phyloP scores from a whole-genome alignment of 1,140 invertebrate genomes.

The Drosophila setifemur region DNA sequence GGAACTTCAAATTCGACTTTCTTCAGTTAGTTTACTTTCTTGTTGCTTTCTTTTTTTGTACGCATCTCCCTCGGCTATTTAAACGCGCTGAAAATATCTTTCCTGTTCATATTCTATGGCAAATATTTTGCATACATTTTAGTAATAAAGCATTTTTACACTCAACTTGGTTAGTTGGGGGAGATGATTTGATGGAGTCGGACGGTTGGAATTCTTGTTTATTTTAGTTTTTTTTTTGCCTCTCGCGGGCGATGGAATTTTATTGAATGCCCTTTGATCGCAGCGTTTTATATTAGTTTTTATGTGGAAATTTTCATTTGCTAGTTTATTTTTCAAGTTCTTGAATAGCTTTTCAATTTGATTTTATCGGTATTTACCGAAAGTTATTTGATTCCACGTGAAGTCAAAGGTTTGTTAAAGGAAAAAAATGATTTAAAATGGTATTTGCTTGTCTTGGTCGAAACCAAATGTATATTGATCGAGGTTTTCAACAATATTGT shows the following conservation, averaged over 20 bases:
- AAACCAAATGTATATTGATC: too few relatives aligned
- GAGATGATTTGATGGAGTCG: conserved; percentile 1
- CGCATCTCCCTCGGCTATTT: conserved; percentile 12
- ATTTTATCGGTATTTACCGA: too few relatives aligned
- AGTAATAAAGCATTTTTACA: conserved; percentile 11
- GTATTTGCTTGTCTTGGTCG: too few relatives aligned
- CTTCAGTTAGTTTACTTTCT: too few relatives aligned
- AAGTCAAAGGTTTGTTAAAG: too few relatives aligned
- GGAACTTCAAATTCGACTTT: too few relatives aligned
- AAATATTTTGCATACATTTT: conserved; percentile 38
- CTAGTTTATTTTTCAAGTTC: too few relatives aligned
- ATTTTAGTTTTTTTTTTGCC: neutral
- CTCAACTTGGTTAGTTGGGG: conserved; percentile 1
- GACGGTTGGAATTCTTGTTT: conserved; percentile 2
- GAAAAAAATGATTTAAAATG: too few relatives aligned
- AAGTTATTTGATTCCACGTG: too few relatives aligned
- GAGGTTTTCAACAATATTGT: too few relatives aligned
- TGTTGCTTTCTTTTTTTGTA: neutral
- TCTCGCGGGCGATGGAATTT: neutral
- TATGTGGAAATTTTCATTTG: neutral
- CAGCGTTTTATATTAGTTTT: neutral
- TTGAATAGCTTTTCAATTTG: too few relatives aligned
- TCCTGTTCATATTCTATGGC: conserved; percentile 18
- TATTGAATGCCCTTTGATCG: neutral
- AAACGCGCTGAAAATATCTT: conserved; percentile 10